phyloP scores from a whole-genome alignment of 2,888 invertebrate genomes.

The Meiosimyza decipiens region DNA sequence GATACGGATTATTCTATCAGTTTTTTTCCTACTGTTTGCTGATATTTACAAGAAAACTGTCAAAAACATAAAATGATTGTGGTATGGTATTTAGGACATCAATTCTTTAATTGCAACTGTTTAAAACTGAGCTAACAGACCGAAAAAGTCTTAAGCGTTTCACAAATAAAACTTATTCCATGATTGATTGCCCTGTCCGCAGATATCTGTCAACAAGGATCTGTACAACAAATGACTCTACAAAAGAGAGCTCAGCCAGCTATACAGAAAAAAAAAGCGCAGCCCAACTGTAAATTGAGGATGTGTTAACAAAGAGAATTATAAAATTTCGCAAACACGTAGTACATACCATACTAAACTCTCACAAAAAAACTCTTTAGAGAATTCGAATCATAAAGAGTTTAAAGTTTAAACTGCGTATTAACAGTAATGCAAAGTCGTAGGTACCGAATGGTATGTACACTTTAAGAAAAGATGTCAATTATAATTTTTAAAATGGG shows the following conservation, averaged over 20 bases:
- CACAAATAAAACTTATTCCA: too few relatives aligned
- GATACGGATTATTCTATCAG: too few relatives aligned
- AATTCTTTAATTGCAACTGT: background rate
- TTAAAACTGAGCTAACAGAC: background rate
- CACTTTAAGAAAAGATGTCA: conserved; percentile 2
- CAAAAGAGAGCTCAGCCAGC: conserved; percentile 6
- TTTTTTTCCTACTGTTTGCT: too few relatives aligned
- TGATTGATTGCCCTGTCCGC: conserved; percentile 59
- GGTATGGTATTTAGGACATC: conserved; percentile 2
- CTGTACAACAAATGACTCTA: conserved; percentile 16
- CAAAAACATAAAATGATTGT: background rate
- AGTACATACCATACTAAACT: background rate
- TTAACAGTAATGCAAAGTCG: too few relatives aligned
- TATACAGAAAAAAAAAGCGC: too few relatives aligned
- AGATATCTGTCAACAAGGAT: conserved; percentile 64
- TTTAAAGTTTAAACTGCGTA: too few relatives aligned
- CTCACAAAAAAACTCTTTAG: conserved; percentile 19
- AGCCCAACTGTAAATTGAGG: conserved; percentile 19
- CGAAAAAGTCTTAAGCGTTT: background rate
- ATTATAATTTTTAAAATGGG: too few relatives aligned
- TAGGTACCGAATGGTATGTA: too few relatives aligned
- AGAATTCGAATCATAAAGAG: background rate
- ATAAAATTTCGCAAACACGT: background rate
- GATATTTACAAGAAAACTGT: conserved; percentile 9
- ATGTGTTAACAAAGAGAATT: conserved; percentile 22